phyloP scores from a whole-genome alignment of 2,888 invertebrate species.

The Deladenus siricidicola region DNA sequence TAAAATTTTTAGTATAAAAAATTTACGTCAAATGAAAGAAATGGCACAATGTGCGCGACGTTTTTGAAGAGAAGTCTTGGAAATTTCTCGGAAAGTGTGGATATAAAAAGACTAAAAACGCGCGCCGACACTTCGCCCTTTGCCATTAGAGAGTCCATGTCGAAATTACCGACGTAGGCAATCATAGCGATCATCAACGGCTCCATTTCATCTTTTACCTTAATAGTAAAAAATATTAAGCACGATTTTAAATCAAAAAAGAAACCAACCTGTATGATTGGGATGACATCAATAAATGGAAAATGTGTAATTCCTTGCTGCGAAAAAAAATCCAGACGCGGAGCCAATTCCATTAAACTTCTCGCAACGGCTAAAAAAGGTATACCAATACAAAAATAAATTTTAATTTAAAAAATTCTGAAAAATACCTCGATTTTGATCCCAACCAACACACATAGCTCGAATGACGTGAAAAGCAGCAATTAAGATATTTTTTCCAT shows the following conservation, averaged over 20 bases:
- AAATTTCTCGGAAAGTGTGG: conserved; percentile 5
- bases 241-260: neutral
- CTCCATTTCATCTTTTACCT: conserved; percentile 23
- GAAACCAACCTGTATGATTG: conserved; percentile 10
- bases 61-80: conserved; percentile 8
- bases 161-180: conserved; percentile 5
- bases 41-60: conserved; percentile 10
- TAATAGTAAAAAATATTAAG: neutral
- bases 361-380: conserved; percentile 10
- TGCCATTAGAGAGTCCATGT: neutral
- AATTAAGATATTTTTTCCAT: conserved; percentile 7
- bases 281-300: conserved; percentile 37
- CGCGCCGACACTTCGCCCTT: conserved; percentile 8
- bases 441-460: conserved; percentile 14
- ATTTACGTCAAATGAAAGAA: conserved; percentile 12
- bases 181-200: conserved; percentile 26
- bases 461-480: conserved; percentile 15
- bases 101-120: conserved; percentile 12
- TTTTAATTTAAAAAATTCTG: neutral
- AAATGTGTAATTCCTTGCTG: conserved; percentile 15
- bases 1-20: too few species aligned
- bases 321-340: conserved; percentile 11
- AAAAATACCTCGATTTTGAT: conserved; percentile 8
- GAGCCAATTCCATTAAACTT: conserved; percentile 12
- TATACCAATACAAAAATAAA: neutral